Base-by-base conservation (phyloP, 2,888 invertebrate genomes). In the Limenitis camilla region DNA sequence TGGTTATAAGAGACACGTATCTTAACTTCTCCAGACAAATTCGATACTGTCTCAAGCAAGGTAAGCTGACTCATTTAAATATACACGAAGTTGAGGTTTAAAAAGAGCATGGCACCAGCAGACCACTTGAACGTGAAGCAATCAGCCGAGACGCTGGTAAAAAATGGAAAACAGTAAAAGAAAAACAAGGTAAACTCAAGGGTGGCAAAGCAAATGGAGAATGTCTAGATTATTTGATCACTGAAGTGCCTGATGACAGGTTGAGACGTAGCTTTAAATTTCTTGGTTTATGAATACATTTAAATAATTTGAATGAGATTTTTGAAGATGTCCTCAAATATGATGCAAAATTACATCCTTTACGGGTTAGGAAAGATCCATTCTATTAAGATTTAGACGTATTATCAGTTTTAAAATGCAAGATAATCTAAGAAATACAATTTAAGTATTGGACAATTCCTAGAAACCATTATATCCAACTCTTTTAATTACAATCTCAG, bases 61-160 rank as follows among this genome's bases (percentile, higher is more conserved):
- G 60, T 59, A 53, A 57, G 66, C 68, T 73, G 67, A 65, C 71
- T 72, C 70, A 74, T 78, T 76, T 76, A 72, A 76, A 79, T 75
- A 73, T 71, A 66, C 59, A 60, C 59, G 61, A 57, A 71, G 76
- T 76, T 77, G 76, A 72, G 75, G 76, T 77, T 76, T 77, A 79
- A 79, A 78, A 79, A 78, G 78, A 76, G 76, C 78, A 78, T 70
- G 68, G 66, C 70, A 72, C 72, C 69, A 64, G 63, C 63, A 60
- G 66, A 61, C 65, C 69, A 64, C 75, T 75, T 67, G 65, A 64
- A 60, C 68, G 70, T 64, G 66, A 65, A 71, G 75, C 74, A 73
- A 73, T 76, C 76, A 74, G 60, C 72, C 68, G 70, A 71, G 76
- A 76, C 73, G 72, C 69, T 74, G 64, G 64, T 59, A 64, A 68